phyloP scores from a whole-genome alignment of 2,113 vertebrate genomes.

The Vulpes vulpes region DNA sequence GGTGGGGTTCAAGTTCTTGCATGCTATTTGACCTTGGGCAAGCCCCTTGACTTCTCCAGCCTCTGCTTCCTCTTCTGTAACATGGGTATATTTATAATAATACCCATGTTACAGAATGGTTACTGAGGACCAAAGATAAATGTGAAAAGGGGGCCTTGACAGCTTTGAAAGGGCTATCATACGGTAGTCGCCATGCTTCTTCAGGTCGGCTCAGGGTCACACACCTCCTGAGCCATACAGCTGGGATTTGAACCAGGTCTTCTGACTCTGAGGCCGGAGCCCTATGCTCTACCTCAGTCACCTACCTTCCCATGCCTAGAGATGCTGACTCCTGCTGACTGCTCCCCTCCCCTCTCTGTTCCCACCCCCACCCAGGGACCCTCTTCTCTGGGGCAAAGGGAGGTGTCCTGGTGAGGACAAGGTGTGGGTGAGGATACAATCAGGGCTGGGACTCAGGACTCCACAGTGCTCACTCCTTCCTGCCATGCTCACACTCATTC shows the following conservation, averaged over 20 bases:
- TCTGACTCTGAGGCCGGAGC: background rate
- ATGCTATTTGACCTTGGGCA: constrained; percentile 24
- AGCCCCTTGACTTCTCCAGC: constrained; percentile 8
- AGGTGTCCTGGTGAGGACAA: background rate
- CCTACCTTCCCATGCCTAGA: background rate
- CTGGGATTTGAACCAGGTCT: background rate
- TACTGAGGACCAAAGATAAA: background rate
- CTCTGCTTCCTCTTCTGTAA: constrained; percentile 57
- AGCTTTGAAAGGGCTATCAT: background rate
- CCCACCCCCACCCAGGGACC: background rate
- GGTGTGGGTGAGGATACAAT: background rate
- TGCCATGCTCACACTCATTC: background rate
- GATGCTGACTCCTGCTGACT: background rate
- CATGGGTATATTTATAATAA: background rate
- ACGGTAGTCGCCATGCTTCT: background rate
- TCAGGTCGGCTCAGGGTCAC: background rate
- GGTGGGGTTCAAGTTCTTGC: background rate
- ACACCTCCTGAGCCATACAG: background rate
- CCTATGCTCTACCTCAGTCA: background rate
- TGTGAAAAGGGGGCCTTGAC: background rate
- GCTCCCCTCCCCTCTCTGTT: background rate
- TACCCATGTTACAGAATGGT: background rate
- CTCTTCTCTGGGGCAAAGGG: background rate
- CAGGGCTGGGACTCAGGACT: background rate
- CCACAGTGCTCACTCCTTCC: background rate